Base-by-base conservation (phyloP, 2,113 vertebrate genomes). In the Gymnogyps californianus region DNA sequence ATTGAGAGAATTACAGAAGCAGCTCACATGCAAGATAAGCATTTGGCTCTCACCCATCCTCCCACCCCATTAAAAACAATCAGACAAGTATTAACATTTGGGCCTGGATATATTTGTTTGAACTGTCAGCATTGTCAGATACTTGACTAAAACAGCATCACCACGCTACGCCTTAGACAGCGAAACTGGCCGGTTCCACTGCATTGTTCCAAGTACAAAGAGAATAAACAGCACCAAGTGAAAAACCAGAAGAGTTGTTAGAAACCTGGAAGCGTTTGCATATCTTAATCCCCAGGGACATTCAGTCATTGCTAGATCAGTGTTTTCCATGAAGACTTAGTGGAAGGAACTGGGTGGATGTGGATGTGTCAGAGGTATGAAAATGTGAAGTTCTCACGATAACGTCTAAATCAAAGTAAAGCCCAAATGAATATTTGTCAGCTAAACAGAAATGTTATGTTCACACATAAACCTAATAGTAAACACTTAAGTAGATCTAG, bases 271-370 rank as follows among this genome's bases (percentile, higher is more conserved):
- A 94, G 58, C 5, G 90, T 95, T 96, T 85, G 58, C 29, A 1
- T 57, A 47, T 93, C 70, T 84, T 61, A 42, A 42, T n/a, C 95
- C 46, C 81, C 32, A 66, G 58, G 78, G 93, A 90, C 70, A 61
- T 9, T 82, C 57, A 87, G 66, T 90, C 90, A 94, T 21, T 59
- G 40, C 85, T 61, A 85, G 44, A 87, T 36, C 14, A 34, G 40
- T 69, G 19, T 85, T 92, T 90, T 95, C 87, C 95, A 66, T 49
- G 16, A 91, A 90, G 57, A 55, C 28, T 61, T 8, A 29, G 49
- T 96, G 82, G 93, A 96, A 96, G 93, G 93, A 97, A 95, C 90
- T 90, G 93, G 92, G 90, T 77, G 93, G 92, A 91, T 85, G 52
- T 85, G 88, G 57, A 95, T 91, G 84, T 95, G 87, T 83, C 96